phyloP scores from a whole-genome alignment of 2,113 vertebrate species.

The Erpornis zantholeuca region DNA sequence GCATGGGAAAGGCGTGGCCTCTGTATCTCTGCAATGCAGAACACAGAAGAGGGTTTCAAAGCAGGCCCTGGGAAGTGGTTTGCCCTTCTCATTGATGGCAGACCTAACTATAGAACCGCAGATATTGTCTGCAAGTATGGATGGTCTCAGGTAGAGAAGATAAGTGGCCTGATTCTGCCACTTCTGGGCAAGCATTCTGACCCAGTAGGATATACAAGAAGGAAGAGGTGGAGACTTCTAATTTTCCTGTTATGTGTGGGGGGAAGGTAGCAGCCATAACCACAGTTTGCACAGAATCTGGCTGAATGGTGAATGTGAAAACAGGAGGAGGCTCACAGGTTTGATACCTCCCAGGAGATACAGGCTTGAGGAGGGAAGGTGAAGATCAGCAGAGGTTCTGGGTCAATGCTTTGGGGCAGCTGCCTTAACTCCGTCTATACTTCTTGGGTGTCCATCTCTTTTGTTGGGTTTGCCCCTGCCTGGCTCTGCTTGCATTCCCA shows the following conservation, averaged over 20 bases:
- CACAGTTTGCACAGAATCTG: not conserved
- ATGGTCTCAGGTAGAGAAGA: not conserved
- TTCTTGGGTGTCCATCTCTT: not conserved
- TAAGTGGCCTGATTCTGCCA: not conserved
- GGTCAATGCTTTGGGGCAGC: not conserved
- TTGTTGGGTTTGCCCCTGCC: not conserved
- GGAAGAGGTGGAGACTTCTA: not conserved
- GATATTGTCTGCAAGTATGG: not conserved
- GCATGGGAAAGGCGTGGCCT: accelerated
- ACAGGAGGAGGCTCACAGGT: accelerated
- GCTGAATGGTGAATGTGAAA: not conserved
- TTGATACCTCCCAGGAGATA: not conserved
- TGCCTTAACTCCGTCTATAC: not conserved
- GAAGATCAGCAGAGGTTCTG: not conserved
- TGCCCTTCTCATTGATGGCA: not conserved
- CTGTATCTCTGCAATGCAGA: not conserved
- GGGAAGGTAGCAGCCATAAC: not conserved
- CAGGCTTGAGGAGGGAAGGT: not conserved
- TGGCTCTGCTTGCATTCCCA: not conserved
- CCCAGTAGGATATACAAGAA: not conserved
- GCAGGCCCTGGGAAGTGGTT: accelerated
- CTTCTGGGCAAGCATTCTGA: not conserved
- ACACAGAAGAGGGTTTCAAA: not conserved
- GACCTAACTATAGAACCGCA: not conserved
- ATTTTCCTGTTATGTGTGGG: not conserved